Evolutionary conservation across 2,888 invertebrate genomes (phyloP).

Genomic region (Chorisops tibialis): DNA sequence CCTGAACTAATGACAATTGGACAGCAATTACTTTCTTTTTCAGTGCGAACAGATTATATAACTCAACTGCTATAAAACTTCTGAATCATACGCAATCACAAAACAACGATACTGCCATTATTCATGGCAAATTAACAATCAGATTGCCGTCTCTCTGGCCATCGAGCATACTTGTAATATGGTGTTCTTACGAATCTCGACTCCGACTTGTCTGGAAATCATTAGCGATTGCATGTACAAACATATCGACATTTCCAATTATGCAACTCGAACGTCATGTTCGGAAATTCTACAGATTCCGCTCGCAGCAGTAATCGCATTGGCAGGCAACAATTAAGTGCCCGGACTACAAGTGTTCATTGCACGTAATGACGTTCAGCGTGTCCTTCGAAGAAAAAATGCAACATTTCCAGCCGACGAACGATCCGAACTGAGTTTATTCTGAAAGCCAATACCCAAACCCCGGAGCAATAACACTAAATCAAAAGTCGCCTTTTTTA

Average conservation of each 20-base stretch:
- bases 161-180: neutral
- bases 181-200: neutral
- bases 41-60: too few species aligned
- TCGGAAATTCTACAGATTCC: conserved; percentile 19
- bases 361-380: conserved; percentile 10
- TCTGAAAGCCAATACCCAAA: neutral
- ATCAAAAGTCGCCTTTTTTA: conserved; percentile 19
- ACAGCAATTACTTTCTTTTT: too few species aligned
- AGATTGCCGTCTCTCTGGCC: neutral
- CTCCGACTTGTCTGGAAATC: conserved; percentile 12
- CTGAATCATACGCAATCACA: neutral
- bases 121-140: conserved; percentile 14
- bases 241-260: conserved; percentile 20
- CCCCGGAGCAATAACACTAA: neutral
- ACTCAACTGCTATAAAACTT: too few species aligned
- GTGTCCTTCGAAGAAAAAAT: too few species aligned
- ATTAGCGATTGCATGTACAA: conserved; percentile 14
- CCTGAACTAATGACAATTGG: too few species aligned
- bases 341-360: conserved; percentile 12
- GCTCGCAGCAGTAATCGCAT: conserved; percentile 16
- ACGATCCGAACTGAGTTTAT: neutral
- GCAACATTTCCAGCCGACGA: too few species aligned
- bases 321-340: conserved; percentile 20
- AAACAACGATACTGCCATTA: conserved; percentile 8
- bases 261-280: conserved; percentile 25